Evolutionary conservation across 2,797 vertebrate species (phyloP).

Genomic region (Brachyalestes nurse): DNA sequence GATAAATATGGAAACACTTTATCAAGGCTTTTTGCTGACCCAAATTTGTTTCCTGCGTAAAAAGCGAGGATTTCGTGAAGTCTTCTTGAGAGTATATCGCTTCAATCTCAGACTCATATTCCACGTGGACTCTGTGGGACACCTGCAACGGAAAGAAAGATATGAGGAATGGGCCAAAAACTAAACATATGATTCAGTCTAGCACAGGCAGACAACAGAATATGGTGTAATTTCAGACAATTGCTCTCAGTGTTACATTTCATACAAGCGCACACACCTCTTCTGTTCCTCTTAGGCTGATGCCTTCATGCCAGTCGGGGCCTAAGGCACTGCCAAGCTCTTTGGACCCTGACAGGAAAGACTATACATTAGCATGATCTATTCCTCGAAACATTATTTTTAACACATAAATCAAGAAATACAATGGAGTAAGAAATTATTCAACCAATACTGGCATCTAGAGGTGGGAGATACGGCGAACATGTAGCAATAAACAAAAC

Average conservation of each 20-base stretch:
- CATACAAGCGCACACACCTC: constrained; percentile 72
- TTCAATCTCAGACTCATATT: constrained; percentile 88
- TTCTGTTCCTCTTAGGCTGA: constrained; percentile 84
- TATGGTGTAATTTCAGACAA: not conserved
- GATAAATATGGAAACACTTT: constrained; percentile 13
- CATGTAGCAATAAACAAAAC: too few species aligned
- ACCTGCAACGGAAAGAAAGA: constrained; percentile 70
- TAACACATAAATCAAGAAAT: not conserved
- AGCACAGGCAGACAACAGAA: not conserved
- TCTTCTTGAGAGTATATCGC: constrained; percentile 83
- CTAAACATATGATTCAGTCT: not conserved
- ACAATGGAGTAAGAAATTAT: too few species aligned
- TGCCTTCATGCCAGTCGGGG: constrained; percentile 93
- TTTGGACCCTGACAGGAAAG: constrained; percentile 46
- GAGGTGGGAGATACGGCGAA: too few species aligned
- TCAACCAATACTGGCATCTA: too few species aligned
- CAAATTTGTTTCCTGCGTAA: constrained; percentile 60
- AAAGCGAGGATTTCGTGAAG: constrained; percentile 70
- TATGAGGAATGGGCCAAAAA: not conserved
- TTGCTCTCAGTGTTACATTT: not conserved
- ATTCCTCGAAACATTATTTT: not conserved
- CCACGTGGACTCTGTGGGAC: constrained; percentile 84
- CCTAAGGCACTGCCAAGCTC: constrained; percentile 89
- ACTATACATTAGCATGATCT: not conserved
- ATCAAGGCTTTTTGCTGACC: constrained; percentile 55